Percentiles rank a stretch among this genome's conserved stretches.
Conservation (phyloP, 2,113 vertebrate genomes). For the Sander vitreus region DNA sequence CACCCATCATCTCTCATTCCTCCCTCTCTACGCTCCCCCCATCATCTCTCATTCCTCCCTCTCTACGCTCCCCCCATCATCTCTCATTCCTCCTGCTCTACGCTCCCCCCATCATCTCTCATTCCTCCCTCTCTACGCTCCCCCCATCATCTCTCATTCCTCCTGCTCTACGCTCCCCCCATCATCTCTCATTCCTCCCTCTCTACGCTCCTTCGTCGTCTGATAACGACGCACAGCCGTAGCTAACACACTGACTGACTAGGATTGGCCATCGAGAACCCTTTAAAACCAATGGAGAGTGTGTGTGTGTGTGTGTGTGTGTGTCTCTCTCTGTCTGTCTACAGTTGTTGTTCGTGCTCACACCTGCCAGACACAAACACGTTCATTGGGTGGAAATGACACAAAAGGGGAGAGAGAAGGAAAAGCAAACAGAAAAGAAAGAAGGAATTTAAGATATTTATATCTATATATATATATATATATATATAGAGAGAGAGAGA, state of each 20-base stretch:
- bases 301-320: no score
- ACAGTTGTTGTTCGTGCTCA: not conserved
- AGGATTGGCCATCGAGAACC: no score
- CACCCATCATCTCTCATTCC: no score
- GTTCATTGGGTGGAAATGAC: not conserved
- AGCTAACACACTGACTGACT: no score
- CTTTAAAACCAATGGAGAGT: no score
- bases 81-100: not conserved
- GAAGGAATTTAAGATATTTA: not conserved
- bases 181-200: not conserved
- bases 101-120: no score
- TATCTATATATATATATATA: no score
- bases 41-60: not conserved
- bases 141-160: not conserved
- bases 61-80: not conserved
- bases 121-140: no score
- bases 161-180: not conserved
- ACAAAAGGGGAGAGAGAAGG: not conserved
- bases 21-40: no score
- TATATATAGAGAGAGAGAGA: constrained; percentile 1
- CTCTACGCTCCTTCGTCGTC: not conserved
- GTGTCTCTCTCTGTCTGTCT: not conserved
- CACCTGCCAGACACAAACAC: not conserved
- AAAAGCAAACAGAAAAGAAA: constrained; percentile 7
- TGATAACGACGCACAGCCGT: no score